phyloP scores from a whole-genome alignment of 2,888 invertebrate species.

The Pharmacophagus antenor region DNA sequence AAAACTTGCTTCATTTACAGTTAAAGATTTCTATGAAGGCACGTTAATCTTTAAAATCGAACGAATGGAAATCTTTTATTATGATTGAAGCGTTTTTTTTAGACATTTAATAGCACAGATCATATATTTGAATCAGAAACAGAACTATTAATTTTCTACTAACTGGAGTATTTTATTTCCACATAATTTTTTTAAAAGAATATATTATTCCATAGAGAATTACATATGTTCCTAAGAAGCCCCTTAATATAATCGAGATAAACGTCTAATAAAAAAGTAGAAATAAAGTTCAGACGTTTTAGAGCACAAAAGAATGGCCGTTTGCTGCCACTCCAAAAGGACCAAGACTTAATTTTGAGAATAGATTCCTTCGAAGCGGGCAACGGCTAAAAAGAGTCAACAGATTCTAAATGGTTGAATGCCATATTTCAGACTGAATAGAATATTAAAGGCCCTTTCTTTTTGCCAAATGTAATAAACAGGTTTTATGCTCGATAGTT shows the following conservation, averaged over 20 bases:
- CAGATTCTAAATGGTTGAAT: conserved; percentile 26
- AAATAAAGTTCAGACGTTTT: conserved; percentile 21
- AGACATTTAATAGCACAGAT: too few relatives aligned
- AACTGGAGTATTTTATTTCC: too few relatives aligned
- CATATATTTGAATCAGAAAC: too few relatives aligned
- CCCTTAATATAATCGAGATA: conserved; percentile 2
- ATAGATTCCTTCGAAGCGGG: conserved; percentile 28
- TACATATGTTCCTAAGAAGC: background rate
- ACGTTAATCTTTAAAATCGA: too few relatives aligned
- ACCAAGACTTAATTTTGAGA: conserved; percentile 28
- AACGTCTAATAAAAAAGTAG: conserved; percentile 9
- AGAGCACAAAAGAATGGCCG: conserved; percentile 23
- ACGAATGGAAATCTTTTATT: too few relatives aligned
- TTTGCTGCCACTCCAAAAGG: conserved; percentile 20
- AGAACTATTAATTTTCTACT: too few relatives aligned
- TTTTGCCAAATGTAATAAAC: conserved; percentile 32
- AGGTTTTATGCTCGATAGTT: background rate
- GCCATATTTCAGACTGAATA: conserved; percentile 23
- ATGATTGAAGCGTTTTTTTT: too few relatives aligned
- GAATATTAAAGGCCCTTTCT: conserved; percentile 32
- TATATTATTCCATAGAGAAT: background rate
- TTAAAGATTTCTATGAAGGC: too few relatives aligned
- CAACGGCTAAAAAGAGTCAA: conserved; percentile 27
- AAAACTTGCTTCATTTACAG: too few relatives aligned
- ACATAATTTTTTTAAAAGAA: too few relatives aligned